These are phyloP conservation scores for Parasteatoda lunata DNA, from an alignment of 2,888 invertebrate genomes.

Conservation along the genomic window DNA sequence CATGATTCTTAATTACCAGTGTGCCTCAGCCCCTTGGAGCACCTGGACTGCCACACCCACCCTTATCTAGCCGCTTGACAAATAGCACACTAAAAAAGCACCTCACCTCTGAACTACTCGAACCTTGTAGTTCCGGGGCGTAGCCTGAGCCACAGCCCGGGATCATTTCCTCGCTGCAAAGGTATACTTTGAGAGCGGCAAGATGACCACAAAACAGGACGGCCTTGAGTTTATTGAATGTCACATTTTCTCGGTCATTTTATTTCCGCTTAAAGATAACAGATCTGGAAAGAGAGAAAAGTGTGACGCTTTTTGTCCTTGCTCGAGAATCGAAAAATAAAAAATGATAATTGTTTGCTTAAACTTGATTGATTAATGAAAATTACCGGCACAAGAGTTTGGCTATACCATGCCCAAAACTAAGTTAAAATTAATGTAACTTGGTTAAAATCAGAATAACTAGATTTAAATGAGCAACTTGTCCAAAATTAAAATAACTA, in stretches of 20 bases:
- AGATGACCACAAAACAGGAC: slow-evolving; percentile 1
- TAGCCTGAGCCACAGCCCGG: slow-evolving; percentile 43
- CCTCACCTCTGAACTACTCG: slow-evolving; percentile 65
- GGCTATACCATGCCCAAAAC: no score
- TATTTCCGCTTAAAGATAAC: no score
- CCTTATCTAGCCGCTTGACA: slow-evolving; percentile 67
- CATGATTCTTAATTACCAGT: slow-evolving; percentile 68
- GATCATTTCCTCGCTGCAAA: slow-evolving; percentile 35
- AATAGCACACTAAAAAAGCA: slow-evolving; percentile 65
- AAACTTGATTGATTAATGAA: no score
- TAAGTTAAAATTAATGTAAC: no score
- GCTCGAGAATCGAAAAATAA: no score
- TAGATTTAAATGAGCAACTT: no score
- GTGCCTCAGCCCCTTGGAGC: slow-evolving; percentile 56
- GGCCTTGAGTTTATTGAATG: not conserved
- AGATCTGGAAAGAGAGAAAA: no score
- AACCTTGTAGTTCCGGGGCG: slow-evolving; percentile 68
- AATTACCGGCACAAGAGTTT: no score
- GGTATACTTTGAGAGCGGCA: slow-evolving; percentile 23
- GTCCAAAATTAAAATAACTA: no score
- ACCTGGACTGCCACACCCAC: slow-evolving; percentile 67
- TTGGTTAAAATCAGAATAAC: no score
- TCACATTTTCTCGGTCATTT: not conserved
- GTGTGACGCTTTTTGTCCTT: no score
- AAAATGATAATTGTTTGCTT: no score